Evolutionary conservation across 2,113 vertebrate genomes (phyloP).

Genomic region (Noturus placidus): DNA sequence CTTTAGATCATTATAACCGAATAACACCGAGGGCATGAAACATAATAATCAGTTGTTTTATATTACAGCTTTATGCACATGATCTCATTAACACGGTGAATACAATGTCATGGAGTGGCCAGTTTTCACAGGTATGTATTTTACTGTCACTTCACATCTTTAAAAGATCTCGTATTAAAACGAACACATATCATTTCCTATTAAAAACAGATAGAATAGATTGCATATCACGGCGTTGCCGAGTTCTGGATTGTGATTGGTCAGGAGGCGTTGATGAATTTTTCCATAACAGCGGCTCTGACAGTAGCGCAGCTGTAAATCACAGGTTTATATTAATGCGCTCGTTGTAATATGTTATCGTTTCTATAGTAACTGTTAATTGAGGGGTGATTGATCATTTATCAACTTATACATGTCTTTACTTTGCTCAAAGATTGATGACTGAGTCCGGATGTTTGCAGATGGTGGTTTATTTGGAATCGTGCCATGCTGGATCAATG

Average conservation of each 20-base stretch:
- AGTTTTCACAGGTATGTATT: conserved; percentile 36
- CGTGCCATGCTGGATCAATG: conserved; percentile 44
- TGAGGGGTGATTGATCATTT: no score
- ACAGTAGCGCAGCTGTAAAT: no score
- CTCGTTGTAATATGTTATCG: background rate
- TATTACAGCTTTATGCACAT: conserved; percentile 39
- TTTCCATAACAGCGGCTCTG: background rate
- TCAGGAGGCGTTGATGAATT: background rate
- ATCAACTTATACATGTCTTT: no score
- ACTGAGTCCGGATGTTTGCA: background rate
- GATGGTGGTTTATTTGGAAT: conserved; percentile 45
- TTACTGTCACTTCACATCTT: background rate
- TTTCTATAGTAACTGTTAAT: background rate
- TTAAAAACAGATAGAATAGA: background rate
- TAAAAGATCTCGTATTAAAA: background rate
- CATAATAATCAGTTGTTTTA: background rate
- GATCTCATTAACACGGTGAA: conserved; percentile 33
- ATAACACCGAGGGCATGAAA: background rate
- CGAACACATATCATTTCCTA: background rate
- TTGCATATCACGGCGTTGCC: background rate
- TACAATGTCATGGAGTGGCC: background rate
- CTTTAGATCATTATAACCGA: background rate
- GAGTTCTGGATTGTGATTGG: background rate
- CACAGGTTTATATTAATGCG: no score
- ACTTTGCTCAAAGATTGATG: no score